These are phyloP conservation scores for Phenacoccus solenopsis DNA, from an alignment of 1,140 invertebrate species.

Conservation along the genomic window DNA sequence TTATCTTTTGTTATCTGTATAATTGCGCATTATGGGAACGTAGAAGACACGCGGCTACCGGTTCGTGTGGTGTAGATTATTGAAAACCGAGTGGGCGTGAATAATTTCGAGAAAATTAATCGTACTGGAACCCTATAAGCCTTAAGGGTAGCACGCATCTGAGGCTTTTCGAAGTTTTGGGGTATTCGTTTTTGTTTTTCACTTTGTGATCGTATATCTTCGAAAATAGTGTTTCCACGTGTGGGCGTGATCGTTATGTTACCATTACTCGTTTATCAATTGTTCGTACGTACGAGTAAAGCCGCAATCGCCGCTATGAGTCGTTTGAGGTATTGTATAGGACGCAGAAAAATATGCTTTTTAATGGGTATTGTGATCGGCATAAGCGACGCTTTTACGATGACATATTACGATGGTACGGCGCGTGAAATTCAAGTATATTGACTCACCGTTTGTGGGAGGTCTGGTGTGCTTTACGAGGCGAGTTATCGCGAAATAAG, in stretches of 20 bases:
- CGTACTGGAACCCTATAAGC: not conserved
- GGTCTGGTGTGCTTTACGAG: not conserved
- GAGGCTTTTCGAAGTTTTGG: no score
- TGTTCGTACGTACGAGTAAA: no score
- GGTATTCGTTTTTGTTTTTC: no score
- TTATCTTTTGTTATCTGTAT: not conserved
- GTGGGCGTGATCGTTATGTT: no score
- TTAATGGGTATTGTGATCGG: not conserved
- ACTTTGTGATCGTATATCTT: no score
- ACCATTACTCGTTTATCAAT: no score
- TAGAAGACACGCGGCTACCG: not conserved
- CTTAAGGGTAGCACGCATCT: not conserved
- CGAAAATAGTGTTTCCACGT: no score
- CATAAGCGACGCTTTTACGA: not conserved
- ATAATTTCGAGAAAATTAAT: not conserved
- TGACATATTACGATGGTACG: not conserved
- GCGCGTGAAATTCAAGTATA: not conserved
- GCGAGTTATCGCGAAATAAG: not conserved
- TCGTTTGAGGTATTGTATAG: not conserved
- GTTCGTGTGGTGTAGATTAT: not conserved
- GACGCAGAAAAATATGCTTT: no score
- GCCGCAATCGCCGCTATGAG: no score
- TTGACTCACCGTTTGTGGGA: not conserved
- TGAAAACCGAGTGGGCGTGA: not conserved
- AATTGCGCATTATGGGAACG: not conserved